Percentiles rank a stretch among this genome's conserved stretches.
Conservation (phyloP, 2,113 vertebrate species). For the Athene cunicularia region DNA sequence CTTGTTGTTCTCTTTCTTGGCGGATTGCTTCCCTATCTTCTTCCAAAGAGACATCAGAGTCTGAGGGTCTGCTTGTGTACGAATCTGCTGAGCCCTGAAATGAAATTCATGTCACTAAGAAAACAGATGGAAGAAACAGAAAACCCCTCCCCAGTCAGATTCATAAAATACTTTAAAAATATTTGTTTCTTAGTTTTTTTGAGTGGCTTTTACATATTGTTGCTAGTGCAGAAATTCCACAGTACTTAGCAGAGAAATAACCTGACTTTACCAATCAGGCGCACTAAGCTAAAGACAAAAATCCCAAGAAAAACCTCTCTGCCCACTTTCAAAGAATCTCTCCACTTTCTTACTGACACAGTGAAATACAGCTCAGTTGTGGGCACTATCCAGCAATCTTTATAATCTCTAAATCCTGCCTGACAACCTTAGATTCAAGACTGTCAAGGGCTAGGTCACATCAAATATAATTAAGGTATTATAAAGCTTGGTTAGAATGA, state of each 20-base stretch:
- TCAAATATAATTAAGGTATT: background rate
- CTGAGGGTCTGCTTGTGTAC: constrained; percentile 98
- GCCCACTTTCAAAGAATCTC: background rate
- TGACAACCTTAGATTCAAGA: background rate
- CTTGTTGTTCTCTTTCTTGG: constrained; percentile 95
- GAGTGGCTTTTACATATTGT: background rate
- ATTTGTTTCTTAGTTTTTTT: background rate
- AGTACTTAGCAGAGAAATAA: background rate
- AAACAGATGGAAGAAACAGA: background rate
- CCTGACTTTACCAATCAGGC: background rate
- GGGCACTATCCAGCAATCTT: background rate
- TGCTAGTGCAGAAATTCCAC: background rate
- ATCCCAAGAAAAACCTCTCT: background rate
- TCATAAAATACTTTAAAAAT: background rate
- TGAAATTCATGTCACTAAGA: background rate
- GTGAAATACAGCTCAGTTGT: background rate
- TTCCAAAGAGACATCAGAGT: constrained; percentile 98
- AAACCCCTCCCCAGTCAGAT: background rate
- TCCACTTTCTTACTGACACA: background rate
- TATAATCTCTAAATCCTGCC: background rate
- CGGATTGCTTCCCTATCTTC: constrained; percentile 94
- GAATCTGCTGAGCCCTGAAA: constrained; percentile 97
- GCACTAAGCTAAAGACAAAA: background rate
- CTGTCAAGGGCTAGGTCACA: background rate
- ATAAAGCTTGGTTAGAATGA: background rate